Base-by-base conservation (phyloP, 2,888 invertebrate species). In the Himalopsyche tibetana region DNA sequence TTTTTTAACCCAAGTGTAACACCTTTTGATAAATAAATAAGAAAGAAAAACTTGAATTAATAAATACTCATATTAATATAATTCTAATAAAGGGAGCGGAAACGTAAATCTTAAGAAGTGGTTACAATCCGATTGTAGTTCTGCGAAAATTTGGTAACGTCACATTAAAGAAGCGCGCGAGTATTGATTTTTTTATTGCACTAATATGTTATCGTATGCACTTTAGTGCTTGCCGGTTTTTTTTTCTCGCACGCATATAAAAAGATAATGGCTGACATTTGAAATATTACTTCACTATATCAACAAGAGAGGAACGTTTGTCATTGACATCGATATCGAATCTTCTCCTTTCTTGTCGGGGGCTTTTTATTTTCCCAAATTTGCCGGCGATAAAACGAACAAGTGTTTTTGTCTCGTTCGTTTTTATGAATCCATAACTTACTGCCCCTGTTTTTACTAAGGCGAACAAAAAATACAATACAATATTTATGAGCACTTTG, bases 271-370 rank as follows among this genome's bases (percentile, higher is more conserved):
- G 63, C 74, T 82, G 82, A 86, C 86, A 63, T 55, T 81, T 86
- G 84, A 86, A 82, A 84, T 86, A 86, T 82, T 80, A 74, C 28
- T 40, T 83, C 28, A 84, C 81, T 84, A 84, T 84, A 84, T 86
- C 84, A 86, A 84, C 63, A 63, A 63, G 63, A 63, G 63, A 63
- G 63, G 63, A 28, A 63, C 63, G 63, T 63, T 63, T 63, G 63
- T 63, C 63, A 63, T 63, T 63, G 63, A 63, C 63, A 63, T 63
- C 63, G 63, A 63, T 63, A 63, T 63, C 63, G 63, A 63, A 63
- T 63, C 63, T 63, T 63, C 63, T 63, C 63, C 11, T 28, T 63
- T 63, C 28, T 63, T 63, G 63, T 63, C 28, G 63, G 19, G 63
- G 63, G 19, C 19, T 63, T 63, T 63, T 63, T 63, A 63, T 63